Conservation (phyloP, 2,888 invertebrate genomes). For the Entomobrya proxima region DNA sequence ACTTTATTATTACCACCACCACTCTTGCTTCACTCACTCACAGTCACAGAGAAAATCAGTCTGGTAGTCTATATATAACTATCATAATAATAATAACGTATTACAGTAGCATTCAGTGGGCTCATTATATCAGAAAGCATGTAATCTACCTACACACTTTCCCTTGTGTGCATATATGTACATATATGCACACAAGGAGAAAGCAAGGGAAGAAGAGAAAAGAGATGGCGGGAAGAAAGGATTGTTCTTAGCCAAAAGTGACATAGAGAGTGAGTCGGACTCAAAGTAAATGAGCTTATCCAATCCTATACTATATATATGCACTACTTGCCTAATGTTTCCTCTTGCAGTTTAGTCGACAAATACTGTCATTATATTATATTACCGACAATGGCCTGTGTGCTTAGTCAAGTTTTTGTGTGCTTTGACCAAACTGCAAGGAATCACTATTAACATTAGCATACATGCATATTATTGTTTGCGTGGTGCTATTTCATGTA, state of each 20-base stretch:
- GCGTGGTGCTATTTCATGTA: too few relatives aligned
- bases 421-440: not conserved
- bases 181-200: not conserved
- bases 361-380: slow-evolving; percentile 2
- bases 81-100: not conserved
- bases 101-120: not conserved
- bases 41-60: not conserved
- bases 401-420: not conserved
- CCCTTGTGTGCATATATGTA: too few relatives aligned
- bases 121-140: too few relatives aligned
- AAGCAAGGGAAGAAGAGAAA: not conserved
- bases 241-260: not conserved
- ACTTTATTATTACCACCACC: slow-evolving; percentile 56
- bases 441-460: not conserved
- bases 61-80: too few relatives aligned
- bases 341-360: slow-evolving; percentile 12
- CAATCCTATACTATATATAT: not conserved
- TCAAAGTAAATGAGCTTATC: slow-evolving; percentile 34
- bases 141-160: not conserved
- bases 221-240: not conserved
- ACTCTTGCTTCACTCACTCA: not conserved
- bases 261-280: not conserved
- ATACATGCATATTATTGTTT: too few relatives aligned
- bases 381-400: not conserved
- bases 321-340: slow-evolving; percentile 15